Base-by-base conservation (phyloP, 2,113 vertebrate genomes). In the Oncorhynchus clarkii region DNA sequence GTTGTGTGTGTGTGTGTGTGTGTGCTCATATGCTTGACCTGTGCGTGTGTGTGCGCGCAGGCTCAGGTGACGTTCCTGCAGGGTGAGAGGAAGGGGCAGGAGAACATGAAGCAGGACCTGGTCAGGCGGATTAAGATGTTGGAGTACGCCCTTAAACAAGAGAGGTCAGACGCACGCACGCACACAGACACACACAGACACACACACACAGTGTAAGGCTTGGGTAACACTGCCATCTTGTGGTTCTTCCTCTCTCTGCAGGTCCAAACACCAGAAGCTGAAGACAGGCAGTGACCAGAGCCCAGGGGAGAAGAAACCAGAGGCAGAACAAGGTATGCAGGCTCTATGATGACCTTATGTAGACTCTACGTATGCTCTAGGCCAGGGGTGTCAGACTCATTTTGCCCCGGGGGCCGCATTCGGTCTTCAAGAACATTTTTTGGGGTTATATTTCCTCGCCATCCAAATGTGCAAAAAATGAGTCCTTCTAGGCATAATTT, bases 41-140 rank as follows among this genome's bases (percentile, higher is more conserved):
- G 29, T 31, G 29, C 0, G 29, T 66, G 26, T 48, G 57, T 39
- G 57, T 24, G 71, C 5, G 59, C n/a, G 26, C 87, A 97, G 96
- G 94, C 96, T 72, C 96, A 96, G 90, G 95, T 97, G 86, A 95
- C 95, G 0, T 97, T 97, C 81, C 93, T 97, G 48, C 96, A 97
- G 88, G 95, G 95, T 9, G 96, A 97, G 72, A 92, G 96, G 85
- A 96, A 96, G 82, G 96, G 96, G 0, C 96, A 97, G 70, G 96
- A 97, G 81, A 96, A 95, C 71, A 95, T 96, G 82, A 97, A 97
- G 87, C 95, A 96, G 13, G 96, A 97, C 86, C 90, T 97, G 77
- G 96, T 97, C 69, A 93, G 96, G 77, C 92, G 96, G 88, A 97
- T 97, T 86, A 97, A 97, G 90, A 97, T 97, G 96, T 81, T 97